phyloP scores from a whole-genome alignment of 2,797 vertebrate genomes.

The Crenichthys baileyi region DNA sequence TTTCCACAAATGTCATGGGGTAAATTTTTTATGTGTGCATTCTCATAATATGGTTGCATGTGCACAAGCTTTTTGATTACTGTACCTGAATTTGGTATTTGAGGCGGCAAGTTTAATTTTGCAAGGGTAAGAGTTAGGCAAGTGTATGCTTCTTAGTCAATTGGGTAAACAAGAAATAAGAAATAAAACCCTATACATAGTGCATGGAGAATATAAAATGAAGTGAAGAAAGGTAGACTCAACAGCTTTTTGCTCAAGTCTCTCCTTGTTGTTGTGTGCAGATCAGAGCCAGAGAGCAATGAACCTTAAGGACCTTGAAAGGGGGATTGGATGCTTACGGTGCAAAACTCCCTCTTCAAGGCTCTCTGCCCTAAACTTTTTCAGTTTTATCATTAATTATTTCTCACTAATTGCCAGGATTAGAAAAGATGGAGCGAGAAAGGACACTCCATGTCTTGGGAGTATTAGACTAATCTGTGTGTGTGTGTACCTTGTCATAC shows the following conservation, averaged over 20 bases:
- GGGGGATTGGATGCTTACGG: conserved; percentile 77
- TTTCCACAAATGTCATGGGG: neutral
- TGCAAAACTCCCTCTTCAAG: conserved; percentile 80
- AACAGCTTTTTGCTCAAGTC: conserved; percentile 55
- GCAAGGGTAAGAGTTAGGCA: neutral
- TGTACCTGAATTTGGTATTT: conserved; percentile 24
- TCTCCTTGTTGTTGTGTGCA: conserved; percentile 53
- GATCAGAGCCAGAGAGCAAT: conserved; percentile 72
- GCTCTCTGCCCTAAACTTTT: conserved; percentile 73
- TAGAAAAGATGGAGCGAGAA: conserved; percentile 66
- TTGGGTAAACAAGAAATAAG: conserved; percentile 17
- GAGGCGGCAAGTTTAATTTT: conserved; percentile 43
- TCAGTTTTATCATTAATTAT: conserved; percentile 80
- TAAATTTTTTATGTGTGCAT: neutral
- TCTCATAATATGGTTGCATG: neutral
- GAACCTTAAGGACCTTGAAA: conserved; percentile 79
- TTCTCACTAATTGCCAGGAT: conserved; percentile 82
- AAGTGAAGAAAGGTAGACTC: conserved; percentile 61
- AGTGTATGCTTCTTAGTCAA: conserved; percentile 15
- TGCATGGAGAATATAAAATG: conserved; percentile 27
- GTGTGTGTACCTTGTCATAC: conserved; percentile 15
- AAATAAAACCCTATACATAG: conserved; percentile 8
- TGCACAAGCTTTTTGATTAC: neutral
- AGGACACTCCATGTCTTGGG: conserved; percentile 64
- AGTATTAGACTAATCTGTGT: conserved; percentile 50